Evolutionary conservation across 2,797 vertebrate species (phyloP).

Genomic region (Neopelma chrysocephalum): DNA sequence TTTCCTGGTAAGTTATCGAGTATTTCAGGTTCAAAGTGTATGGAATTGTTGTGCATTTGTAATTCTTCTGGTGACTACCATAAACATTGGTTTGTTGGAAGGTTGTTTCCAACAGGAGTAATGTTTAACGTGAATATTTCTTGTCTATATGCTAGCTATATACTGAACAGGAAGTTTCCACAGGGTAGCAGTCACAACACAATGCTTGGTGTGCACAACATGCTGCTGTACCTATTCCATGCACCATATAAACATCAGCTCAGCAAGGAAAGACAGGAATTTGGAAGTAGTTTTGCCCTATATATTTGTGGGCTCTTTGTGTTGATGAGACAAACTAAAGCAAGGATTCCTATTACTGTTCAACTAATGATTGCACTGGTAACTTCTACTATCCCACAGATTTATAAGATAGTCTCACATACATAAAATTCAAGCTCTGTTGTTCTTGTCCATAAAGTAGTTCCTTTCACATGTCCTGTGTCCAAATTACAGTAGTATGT

Average conservation of each 20-base stretch:
- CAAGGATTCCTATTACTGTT: background rate
- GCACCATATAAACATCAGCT: background rate
- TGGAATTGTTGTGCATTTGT: background rate
- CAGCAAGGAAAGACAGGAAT: background rate
- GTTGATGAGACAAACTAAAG: conserved; percentile 37
- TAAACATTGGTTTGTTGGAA: background rate
- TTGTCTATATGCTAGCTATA: background rate
- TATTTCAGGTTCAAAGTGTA: background rate
- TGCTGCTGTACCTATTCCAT: background rate
- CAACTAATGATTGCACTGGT: background rate
- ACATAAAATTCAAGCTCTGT: background rate
- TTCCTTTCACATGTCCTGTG: background rate
- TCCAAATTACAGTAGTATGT: background rate
- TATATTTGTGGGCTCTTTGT: background rate
- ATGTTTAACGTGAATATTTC: background rate
- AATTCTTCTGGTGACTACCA: background rate
- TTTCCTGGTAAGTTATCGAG: background rate
- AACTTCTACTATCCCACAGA: background rate
- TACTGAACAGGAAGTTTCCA: background rate
- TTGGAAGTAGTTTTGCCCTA: background rate
- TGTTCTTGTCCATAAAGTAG: background rate
- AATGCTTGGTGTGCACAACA: background rate
- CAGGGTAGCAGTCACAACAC: background rate
- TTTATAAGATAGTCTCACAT: background rate
- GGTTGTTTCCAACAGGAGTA: background rate